Evolutionary conservation across 2,888 invertebrate species (phyloP).

Genomic region (Caenorhabditis parvicauda): DNA sequence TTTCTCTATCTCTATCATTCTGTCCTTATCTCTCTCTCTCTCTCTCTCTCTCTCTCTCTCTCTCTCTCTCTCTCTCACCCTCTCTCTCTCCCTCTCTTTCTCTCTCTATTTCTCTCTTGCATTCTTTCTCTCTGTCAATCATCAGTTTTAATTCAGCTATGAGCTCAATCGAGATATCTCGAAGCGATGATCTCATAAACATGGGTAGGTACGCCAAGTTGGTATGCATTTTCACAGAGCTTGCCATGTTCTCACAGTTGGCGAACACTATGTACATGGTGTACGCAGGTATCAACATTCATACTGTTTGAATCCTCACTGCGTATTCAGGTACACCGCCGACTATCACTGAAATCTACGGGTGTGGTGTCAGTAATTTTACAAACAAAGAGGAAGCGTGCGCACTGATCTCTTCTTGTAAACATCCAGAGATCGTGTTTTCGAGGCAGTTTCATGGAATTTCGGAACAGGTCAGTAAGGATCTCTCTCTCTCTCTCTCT

Average conservation of each 20-base stretch:
- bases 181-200: conserved; percentile 23
- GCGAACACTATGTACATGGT: conserved; percentile 29
- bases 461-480: conserved; percentile 10
- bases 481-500: neutral
- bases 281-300: conserved; percentile 17
- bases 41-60: no score
- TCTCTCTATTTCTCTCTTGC: no score
- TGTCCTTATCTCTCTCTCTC: no score
- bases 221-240: conserved; percentile 20
- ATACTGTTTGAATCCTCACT: neutral
- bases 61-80: no score
- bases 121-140: no score
- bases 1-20: no score
- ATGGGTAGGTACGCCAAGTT: conserved; percentile 21
- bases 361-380: no score
- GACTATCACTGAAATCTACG: no score
- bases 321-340: conserved; percentile 15
- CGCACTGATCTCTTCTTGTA: conserved; percentile 4
- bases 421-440: conserved; percentile 6
- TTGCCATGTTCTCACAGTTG: conserved; percentile 24
- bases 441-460: conserved; percentile 24
- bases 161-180: no score
- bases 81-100: no score
- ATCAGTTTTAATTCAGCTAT: no score
- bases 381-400: conserved; percentile 19